These are phyloP conservation scores for Dolichotis patagonum DNA, from an alignment of 2,113 vertebrate genomes.

Conservation along the genomic window DNA sequence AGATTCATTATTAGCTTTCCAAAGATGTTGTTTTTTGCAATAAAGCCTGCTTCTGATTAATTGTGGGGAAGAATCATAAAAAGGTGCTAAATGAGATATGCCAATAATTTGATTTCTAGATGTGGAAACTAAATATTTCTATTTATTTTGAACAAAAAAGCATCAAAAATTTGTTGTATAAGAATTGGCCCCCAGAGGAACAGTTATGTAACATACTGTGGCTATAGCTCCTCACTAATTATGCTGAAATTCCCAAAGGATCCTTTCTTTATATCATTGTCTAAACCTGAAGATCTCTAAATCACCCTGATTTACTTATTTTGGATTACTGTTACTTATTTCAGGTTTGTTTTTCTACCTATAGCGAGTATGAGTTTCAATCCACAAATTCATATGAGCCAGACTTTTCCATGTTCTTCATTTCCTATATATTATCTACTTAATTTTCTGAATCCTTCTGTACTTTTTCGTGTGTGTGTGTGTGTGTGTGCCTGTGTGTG, in stretches of 20 bases:
- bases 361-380: not conserved
- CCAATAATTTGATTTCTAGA: constrained; percentile 2
- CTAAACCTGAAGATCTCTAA: not conserved
- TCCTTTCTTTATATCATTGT: not conserved
- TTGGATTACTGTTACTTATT: not conserved
- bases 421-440: not conserved
- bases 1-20: not conserved
- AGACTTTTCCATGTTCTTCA: not conserved
- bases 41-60: constrained; percentile 7
- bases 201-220: not conserved
- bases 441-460: not conserved
- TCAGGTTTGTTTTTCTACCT: constrained; percentile 35
- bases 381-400: not conserved
- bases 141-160: not conserved
- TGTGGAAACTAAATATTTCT: not conserved
- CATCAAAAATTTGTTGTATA: not conserved
- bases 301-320: not conserved
- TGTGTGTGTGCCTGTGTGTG: not conserved
- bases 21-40: not conserved
- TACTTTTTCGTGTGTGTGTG: not conserved
- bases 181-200: not conserved
- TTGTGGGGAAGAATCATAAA: not conserved
- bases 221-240: constrained; percentile 21
- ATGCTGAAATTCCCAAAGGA: constrained; percentile 27
- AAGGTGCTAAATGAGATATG: not conserved